Evolutionary conservation across 2,797 vertebrate genomes (phyloP), one percentile per base, ranked within the genome.

Genomic region (Esox lucius): DNA sequence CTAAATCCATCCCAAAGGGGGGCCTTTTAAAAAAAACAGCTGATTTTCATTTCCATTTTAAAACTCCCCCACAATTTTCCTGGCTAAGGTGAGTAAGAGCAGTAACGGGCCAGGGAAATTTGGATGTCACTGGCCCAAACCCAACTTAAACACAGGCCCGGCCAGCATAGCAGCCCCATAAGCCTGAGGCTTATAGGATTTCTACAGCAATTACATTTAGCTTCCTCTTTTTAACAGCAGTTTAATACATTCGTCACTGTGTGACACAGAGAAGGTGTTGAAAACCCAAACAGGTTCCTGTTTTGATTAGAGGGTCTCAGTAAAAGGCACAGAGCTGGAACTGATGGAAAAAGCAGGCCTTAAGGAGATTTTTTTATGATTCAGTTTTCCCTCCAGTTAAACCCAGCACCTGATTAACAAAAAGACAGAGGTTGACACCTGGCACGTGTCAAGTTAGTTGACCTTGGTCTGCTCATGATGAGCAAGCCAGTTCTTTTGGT

Each of bases 41-140:
- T 53, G 42, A 80, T 80, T 86, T 87, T 81, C 69, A 49, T 88
- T 90, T 87, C 85, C 83, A 79, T 79, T 74, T 33, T 13, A 72
- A 70, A 78, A 65, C 77, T 59, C 80, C 49, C 51, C 83, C 84
- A 77, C 78, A 90, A 31, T 81, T 79, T 83, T 86, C 81, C 83
- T 83, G 87, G 87, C 86, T 81, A 72, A 82, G 77, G 81, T 85
- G 26, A 31, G 62, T 22, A 67, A 70, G 79, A 80, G 62, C 9
- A 39, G 74, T 86, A 80, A 88, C 71, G 76, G 74, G 3, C 51
- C 72, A 1, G 0, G 22, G 77, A 80, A 74, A 81, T 64, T 77
- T 19, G 5, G 69, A 31, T 75, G 81, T 67, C 22, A 59, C 35
- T 81, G 78, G 81, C 74, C 49, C 22, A 31, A 75, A 49, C 35